These are phyloP conservation scores for Anguilla rostrata DNA, from an alignment of 2,113 vertebrate species.

Conservation along the genomic window DNA sequence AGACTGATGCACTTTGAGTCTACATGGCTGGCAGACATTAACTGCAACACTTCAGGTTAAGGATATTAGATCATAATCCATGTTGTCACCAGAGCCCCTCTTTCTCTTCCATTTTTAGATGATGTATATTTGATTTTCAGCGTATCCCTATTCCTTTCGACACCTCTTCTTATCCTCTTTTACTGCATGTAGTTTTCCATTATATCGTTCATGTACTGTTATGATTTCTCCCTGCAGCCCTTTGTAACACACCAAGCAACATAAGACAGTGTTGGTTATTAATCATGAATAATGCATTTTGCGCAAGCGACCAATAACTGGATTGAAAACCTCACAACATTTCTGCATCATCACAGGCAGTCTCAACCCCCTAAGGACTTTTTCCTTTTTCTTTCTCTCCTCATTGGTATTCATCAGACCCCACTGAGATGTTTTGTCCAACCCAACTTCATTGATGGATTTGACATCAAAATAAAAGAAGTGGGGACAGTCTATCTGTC, in stretches of 20 bases:
- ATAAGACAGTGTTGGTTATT: background rate
- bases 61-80: background rate
- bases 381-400: background rate
- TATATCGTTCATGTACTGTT: background rate
- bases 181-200: background rate
- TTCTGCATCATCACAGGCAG: background rate
- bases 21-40: background rate
- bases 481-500: background rate
- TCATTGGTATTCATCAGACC: constrained; percentile 8
- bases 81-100: background rate
- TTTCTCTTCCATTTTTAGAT: background rate
- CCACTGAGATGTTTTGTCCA: background rate
- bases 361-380: background rate
- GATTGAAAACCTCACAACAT: background rate
- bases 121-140: background rate
- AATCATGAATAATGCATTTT: background rate
- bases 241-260: background rate
- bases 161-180: background rate
- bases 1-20: background rate
- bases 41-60: background rate
- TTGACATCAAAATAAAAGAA: constrained; percentile 10
- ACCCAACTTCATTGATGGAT: background rate
- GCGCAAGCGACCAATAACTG: background rate
- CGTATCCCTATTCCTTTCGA: background rate
- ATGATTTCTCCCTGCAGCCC: background rate